These are phyloP conservation scores for Watersipora subatra DNA, from an alignment of 1,140 invertebrate genomes.

Conservation along the genomic window DNA sequence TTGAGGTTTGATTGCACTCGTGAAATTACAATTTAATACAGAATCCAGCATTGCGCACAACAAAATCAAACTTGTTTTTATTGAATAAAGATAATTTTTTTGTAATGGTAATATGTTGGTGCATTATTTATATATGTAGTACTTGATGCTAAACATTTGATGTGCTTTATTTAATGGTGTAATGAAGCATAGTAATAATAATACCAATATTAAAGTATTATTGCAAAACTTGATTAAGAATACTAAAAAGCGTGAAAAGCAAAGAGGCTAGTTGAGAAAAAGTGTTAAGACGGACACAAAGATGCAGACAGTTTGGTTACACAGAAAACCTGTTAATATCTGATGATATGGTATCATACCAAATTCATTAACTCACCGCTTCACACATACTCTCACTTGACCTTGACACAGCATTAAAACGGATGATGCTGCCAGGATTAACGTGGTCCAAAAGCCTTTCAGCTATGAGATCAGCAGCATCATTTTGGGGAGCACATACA, in stretches of 20 bases:
- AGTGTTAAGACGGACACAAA: no score
- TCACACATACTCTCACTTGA: background rate
- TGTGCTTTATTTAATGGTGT: no score
- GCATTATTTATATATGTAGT: no score
- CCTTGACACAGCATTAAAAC: slow-evolving; percentile 20
- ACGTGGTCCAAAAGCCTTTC: slow-evolving; percentile 17
- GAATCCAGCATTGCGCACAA: no score
- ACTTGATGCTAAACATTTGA: no score
- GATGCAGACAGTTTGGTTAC: no score
- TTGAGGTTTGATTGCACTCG: no score
- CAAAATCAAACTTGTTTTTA: no score
- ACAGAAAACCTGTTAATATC: background rate
- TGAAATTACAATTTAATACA: no score
- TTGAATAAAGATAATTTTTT: no score
- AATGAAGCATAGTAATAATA: background rate
- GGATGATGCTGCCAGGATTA: slow-evolving; percentile 12
- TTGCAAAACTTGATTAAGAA: background rate
- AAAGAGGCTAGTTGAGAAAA: background rate
- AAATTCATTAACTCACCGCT: background rate
- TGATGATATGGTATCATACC: background rate
- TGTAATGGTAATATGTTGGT: no score
- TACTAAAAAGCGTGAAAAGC: background rate
- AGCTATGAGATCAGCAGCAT: slow-evolving; percentile 59
- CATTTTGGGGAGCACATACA: slow-evolving; percentile 72
- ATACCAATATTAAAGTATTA: background rate